Base-by-base conservation (phyloP, 2,888 invertebrate genomes). In the Lypha dubia region DNA sequence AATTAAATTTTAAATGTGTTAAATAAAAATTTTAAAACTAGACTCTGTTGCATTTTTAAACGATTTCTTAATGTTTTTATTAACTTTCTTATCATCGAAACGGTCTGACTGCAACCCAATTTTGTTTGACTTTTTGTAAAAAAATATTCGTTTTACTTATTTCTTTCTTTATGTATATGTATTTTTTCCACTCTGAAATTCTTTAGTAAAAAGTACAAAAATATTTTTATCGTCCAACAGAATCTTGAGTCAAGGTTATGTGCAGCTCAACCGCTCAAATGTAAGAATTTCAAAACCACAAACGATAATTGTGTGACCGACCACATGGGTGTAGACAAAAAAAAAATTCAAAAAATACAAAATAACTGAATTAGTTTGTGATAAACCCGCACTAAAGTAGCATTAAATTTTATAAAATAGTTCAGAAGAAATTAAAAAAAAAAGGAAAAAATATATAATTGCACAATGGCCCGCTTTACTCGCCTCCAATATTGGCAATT, bases 401-500 rank as follows among this genome's bases (percentile, higher is more conserved):
- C 76, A 83, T 60, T 79, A 46, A 73, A 60, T 35, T 20, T 22
- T 1, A 35, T 0, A 62, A 20, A 73, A 35, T 67, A 38, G 9
- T 58, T 62, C 24, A 1, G 44, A 35, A 35, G 58, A 38, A 62
- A 67, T 22, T 20, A 79, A 63, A 44, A 62, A 11, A 51, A n/a
- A 70, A 38, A 35, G 13, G 17, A 20, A 62, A n/a, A n/a, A n/a
- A n/a, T n/a, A n/a, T n/a, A n/a, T n/a, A n/a, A 22, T 63, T 44
- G 28, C 13, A 58, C 32, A 46, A 87, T 87, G 87, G 62, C 85
- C 8, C 85, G 85, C 46, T 84, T 79, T 38, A 83, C 71, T 9
- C 79, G 77, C 3, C 51, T 73, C 0, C 86, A 86, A 63, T 70
- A 75, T 49, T 74, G 83, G 17, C 77, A 88, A 46, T 58, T 88